Percentiles rank a stretch among this genome's conserved stretches.
These are phyloP conservation scores for Choristoneura rosaceana DNA, from an alignment of 2,888 invertebrate species.

Conservation along the genomic window DNA sequence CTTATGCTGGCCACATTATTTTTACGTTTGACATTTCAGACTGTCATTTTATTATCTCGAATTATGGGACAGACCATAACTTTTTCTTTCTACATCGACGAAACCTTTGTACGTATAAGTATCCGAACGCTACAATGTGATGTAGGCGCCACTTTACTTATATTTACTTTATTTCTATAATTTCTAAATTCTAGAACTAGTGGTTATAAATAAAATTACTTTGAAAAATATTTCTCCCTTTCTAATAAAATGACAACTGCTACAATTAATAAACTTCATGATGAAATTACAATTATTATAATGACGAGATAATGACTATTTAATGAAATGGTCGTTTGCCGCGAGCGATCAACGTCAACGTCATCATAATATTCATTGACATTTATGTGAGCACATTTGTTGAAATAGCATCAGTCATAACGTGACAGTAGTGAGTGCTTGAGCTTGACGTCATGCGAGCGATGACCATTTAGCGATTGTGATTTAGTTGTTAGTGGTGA, in stretches of 20 bases:
- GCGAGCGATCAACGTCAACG: conserved; percentile 22
- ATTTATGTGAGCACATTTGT: conserved; percentile 8
- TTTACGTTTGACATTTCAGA: too few relatives aligned
- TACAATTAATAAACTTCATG: background rate
- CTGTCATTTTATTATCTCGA: too few relatives aligned
- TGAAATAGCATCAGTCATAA: conserved; percentile 32
- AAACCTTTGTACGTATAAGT: conserved; percentile 9
- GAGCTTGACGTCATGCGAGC: conserved; percentile 81
- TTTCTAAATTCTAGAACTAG: too few relatives aligned
- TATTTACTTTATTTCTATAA: too few relatives aligned
- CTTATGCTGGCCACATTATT: too few relatives aligned
- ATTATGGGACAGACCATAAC: too few relatives aligned
- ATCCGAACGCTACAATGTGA: conserved; percentile 13
- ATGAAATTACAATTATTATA: background rate
- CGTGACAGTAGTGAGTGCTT: conserved; percentile 48
- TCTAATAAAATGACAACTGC: too few relatives aligned
- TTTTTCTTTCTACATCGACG: background rate
- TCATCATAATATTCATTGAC: conserved; percentile 24
- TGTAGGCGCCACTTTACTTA: conserved; percentile 23
- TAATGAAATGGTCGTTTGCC: too few relatives aligned
- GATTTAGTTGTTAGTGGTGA: conserved; percentile 73
- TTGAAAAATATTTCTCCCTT: background rate
- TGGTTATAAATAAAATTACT: too few relatives aligned
- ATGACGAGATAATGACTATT: background rate
- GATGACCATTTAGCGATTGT: conserved; percentile 75